Conservation (phyloP, 2,888 invertebrate species). For the Drosophila nr. perissopoda region DNA sequence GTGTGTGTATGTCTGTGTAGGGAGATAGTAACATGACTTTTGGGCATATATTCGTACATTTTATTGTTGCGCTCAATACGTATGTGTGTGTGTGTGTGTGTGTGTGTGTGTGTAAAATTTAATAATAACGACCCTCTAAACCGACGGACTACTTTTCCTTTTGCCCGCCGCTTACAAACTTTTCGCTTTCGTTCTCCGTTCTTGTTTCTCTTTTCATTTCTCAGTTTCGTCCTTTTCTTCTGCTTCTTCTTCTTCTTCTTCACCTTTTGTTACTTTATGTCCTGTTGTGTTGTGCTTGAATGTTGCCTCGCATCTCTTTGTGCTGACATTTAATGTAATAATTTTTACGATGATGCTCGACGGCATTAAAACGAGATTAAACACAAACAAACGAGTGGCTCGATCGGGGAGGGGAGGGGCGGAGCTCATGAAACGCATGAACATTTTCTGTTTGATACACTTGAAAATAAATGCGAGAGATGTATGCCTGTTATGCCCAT, state of each 20-base stretch:
- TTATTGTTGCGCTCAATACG: conserved; percentile 54
- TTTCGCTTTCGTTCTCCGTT: conserved; percentile 30
- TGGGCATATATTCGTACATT: conserved; percentile 71
- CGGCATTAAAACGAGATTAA: conserved; percentile 79
- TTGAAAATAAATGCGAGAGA: conserved; percentile 62
- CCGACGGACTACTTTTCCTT: conserved; percentile 49
- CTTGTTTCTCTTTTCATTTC: conserved; percentile 11
- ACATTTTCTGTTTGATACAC: conserved; percentile 65
- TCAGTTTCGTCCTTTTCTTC: conserved; percentile 21
- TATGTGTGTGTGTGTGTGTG: conserved; percentile 8
- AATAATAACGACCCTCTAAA: conserved; percentile 78
- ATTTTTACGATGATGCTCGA: conserved; percentile 79
- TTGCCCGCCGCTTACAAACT: conserved; percentile 34
- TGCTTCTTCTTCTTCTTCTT: conserved; percentile 5
- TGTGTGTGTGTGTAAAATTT: conserved; percentile 66
- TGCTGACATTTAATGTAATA: conserved; percentile 79
- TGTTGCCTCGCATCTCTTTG: conserved; percentile 49
- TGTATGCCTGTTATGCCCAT: conserved; percentile 55
- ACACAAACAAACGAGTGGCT: conserved; percentile 73
- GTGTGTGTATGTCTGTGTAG: conserved; percentile 14
- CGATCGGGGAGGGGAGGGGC: neutral
- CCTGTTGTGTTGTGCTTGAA: conserved; percentile 33
- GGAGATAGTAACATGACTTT: conserved; percentile 57
- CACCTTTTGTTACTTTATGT: conserved; percentile 18
- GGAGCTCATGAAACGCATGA: conserved; percentile 10